These are phyloP conservation scores for Stenodera caucasica DNA, from an alignment of 2,888 invertebrate genomes.

Conservation along the genomic window DNA sequence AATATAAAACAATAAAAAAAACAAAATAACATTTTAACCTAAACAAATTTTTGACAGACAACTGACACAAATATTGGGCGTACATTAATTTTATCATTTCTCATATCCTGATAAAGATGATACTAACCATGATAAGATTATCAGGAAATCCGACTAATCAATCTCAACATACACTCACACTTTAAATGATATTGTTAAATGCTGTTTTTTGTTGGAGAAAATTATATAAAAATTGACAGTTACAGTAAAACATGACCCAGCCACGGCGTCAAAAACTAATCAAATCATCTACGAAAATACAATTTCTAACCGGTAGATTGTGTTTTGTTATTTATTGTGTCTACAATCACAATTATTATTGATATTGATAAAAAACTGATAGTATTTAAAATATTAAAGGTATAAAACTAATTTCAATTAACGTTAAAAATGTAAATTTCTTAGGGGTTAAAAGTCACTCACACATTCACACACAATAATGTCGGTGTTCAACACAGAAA, in stretches of 20 bases:
- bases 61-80: background rate
- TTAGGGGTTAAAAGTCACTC: conserved; percentile 7
- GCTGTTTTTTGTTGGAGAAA: too few species aligned
- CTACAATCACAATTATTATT: background rate
- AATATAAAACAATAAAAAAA: background rate
- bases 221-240: background rate
- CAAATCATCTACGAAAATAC: background rate
- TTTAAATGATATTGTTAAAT: background rate
- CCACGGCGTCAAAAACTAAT: conserved; percentile 7
- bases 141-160: background rate
- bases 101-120: too few species aligned
- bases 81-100: background rate
- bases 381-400: too few species aligned
- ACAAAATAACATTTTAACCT: background rate
- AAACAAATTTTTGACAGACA: conserved; percentile 3
- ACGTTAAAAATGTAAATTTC: background rate
- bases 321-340: background rate
- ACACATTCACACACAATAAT: background rate
- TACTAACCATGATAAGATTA: conserved; percentile 4
- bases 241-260: conserved; percentile 3
- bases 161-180: background rate
- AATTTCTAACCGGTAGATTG: background rate
- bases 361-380: too few species aligned
- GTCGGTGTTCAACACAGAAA: background rate
- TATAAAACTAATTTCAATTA: background rate